Percentiles rank a stretch among this genome's conserved stretches.
Conservation (phyloP, 1,140 invertebrate genomes). For the Drosophila persimilis region DNA sequence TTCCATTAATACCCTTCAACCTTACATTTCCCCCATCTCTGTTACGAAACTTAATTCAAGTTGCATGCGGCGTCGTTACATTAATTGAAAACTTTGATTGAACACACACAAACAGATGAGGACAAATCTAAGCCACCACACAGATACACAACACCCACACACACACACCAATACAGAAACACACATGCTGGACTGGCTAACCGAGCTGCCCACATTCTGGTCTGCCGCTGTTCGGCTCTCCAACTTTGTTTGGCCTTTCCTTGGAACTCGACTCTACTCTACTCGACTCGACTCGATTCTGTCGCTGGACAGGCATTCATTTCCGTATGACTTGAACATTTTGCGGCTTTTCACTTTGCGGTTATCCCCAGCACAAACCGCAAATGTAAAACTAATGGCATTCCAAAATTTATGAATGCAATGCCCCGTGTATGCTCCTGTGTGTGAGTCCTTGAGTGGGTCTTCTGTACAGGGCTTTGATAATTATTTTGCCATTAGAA, state of each 20-base stretch:
- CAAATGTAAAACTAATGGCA: slow-evolving; percentile 83
- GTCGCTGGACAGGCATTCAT: slow-evolving; percentile 69
- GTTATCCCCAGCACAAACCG: slow-evolving; percentile 78
- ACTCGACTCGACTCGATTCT: slow-evolving; percentile 50
- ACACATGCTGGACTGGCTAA: slow-evolving; percentile 41
- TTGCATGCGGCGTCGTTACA: slow-evolving; percentile 42
- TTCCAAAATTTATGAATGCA: slow-evolving; percentile 79
- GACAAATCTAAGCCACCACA: slow-evolving; percentile 20
- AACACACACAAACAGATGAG: slow-evolving; percentile 27
- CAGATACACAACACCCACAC: neutral
- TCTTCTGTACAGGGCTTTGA: slow-evolving; percentile 48
- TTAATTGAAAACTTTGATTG: slow-evolving; percentile 77
- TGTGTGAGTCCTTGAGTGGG: slow-evolving; percentile 39
- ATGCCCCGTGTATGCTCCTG: slow-evolving; percentile 17
- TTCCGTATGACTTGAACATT: slow-evolving; percentile 81
- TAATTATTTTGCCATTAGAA: slow-evolving; percentile 83
- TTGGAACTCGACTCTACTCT: neutral
- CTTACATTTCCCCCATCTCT: neutral
- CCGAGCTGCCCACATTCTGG: slow-evolving; percentile 50
- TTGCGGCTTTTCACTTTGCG: slow-evolving; percentile 82
- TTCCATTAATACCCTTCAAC: slow-evolving; percentile 18
- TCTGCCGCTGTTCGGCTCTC: slow-evolving; percentile 27
- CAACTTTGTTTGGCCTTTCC: slow-evolving; percentile 22
- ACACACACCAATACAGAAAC: neutral
- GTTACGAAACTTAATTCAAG: slow-evolving; percentile 26